Base-by-base conservation (phyloP, 2,797 vertebrate genomes). In the Protosalanx chinensis region DNA sequence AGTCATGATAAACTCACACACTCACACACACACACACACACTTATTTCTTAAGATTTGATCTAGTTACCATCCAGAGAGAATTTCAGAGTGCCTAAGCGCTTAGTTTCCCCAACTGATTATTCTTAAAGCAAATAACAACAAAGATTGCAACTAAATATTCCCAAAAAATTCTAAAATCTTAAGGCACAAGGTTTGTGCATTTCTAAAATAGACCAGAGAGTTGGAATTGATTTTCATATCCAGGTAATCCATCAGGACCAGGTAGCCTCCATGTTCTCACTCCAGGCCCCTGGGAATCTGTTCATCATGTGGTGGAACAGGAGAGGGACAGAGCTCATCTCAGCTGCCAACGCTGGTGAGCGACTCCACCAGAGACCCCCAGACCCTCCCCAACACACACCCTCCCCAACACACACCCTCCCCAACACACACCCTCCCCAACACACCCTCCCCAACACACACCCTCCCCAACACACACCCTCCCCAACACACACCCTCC, bases 231-330 rank as follows among this genome's bases (percentile, higher is more conserved):
- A 37, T 46, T 65, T 65, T 66, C 23, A 18, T 66, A 66, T 41
- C 30, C 53, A 41, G 18, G 20, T 72, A 66, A 66, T 59, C 61
- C 32, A 23, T 64, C 57, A 30, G 60, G 23, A 49, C 13, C 58
- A 53, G 57, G 30, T 33, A 61, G 41, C n/a, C 65, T 67, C 15
- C 51, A 41, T 62, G 20, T 68, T 41, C 37, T 41, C 8, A 35
- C 35, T 35, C 35, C 35, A 7, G 32, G 58, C 58, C 33, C n/a
- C 37, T 27, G 37, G 66, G 57, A 73, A 53, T 23, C 46, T 62
- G 29, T 68, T 62, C 63, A 33, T 30, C 20, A 68, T 67, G 63
- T 35, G 58, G 57, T 46, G 64, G 63, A 58, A 58, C 53, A 29
- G 15, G 58, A 2, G 16, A 27, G 23, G 53, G 37, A 67, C 53